Conservation (phyloP, 2,888 invertebrate species). For the Entomobrya multifasciata region DNA sequence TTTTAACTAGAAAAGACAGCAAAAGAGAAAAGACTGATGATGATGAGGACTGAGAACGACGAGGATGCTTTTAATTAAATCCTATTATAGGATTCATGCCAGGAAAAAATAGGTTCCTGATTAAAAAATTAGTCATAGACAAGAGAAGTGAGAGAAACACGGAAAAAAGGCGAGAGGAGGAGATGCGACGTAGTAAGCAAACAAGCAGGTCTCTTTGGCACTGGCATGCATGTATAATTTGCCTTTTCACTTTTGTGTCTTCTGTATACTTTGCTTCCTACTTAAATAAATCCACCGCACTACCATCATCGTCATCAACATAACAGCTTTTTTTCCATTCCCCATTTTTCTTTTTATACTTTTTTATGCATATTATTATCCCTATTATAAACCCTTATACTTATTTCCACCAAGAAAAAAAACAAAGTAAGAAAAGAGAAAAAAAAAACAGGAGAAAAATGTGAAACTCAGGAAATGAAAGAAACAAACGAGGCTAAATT, state of each 20-base stretch:
- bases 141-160: constrained; percentile 50
- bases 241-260: constrained; percentile 14
- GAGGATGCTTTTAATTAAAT: constrained; percentile 80
- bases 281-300: constrained; percentile 60
- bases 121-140: constrained; percentile 80
- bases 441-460: constrained; percentile 73
- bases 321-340: not conserved
- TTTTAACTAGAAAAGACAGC: constrained; percentile 5
- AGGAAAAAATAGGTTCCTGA: constrained; percentile 80
- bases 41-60: constrained; percentile 28
- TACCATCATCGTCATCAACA: not conserved
- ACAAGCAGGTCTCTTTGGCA: constrained; percentile 55
- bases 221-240: constrained; percentile 67
- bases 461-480: constrained; percentile 78
- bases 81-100: constrained; percentile 80
- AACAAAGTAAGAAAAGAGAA: constrained; percentile 51
- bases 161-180: constrained; percentile 47
- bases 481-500: constrained; percentile 80
- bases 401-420: no score
- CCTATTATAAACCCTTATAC: not conserved
- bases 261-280: not conserved
- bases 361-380: constrained; percentile 43
- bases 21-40: constrained; percentile 47
- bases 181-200: constrained; percentile 19
- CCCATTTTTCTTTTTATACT: not conserved